Evolutionary conservation across 2,888 invertebrate genomes (phyloP).

Genomic region (Stenodema calcarata): DNA sequence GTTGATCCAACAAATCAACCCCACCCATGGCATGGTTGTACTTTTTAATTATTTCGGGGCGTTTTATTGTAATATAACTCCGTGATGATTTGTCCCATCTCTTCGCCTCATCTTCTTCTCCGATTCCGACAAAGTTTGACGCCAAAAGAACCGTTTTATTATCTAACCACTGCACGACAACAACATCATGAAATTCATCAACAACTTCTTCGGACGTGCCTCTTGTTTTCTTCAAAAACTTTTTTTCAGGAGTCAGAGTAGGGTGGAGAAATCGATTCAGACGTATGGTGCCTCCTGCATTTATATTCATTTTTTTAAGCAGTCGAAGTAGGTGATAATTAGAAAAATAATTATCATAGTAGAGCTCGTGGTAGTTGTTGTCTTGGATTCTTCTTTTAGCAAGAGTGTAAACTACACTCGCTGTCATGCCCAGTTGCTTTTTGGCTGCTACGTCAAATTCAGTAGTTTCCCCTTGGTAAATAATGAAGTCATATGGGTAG

Average conservation of each 20-base stretch:
- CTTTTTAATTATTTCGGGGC: slow-evolving; percentile 47
- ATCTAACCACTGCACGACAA: slow-evolving; percentile 49
- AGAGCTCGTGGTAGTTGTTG: slow-evolving; percentile 10
- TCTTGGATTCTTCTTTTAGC: not conserved
- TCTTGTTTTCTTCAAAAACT: slow-evolving; percentile 50
- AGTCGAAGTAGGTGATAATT: slow-evolving; percentile 48
- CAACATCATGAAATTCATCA: slow-evolving; percentile 52
- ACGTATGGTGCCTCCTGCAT: slow-evolving; percentile 50
- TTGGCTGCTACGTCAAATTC: slow-evolving; percentile 52
- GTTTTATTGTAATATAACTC: slow-evolving; percentile 54
- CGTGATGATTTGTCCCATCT: slow-evolving; percentile 8
- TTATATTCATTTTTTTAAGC: slow-evolving; percentile 46
- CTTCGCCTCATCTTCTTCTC: slow-evolving; percentile 9
- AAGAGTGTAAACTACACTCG: slow-evolving; percentile 10
- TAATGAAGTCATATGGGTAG: slow-evolving; percentile 57
- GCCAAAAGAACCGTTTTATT: slow-evolving; percentile 58
- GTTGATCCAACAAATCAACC: slow-evolving; percentile 54
- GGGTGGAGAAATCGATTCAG: slow-evolving; percentile 49
- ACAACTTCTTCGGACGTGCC: slow-evolving; percentile 50
- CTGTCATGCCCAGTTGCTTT: slow-evolving; percentile 29
- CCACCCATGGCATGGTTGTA: slow-evolving; percentile 54
- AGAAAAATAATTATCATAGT: slow-evolving; percentile 56
- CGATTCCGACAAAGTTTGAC: slow-evolving; percentile 58
- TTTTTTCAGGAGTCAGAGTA: slow-evolving; percentile 41
- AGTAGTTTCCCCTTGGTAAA: slow-evolving; percentile 58